These are phyloP conservation scores for Indri indri DNA, from an alignment of 2,113 vertebrate genomes.

Conservation along the genomic window DNA sequence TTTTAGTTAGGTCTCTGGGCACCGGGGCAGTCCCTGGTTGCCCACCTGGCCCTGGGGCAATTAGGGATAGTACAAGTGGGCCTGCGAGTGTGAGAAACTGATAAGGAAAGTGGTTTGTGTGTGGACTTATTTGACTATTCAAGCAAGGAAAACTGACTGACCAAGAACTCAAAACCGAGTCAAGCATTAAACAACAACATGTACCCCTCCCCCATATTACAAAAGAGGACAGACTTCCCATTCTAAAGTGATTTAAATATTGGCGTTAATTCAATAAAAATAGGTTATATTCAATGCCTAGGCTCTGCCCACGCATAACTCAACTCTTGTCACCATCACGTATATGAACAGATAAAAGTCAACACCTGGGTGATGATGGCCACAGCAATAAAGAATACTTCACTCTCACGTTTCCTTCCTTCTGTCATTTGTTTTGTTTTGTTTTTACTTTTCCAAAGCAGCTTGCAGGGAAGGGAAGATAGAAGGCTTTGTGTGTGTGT, in stretches of 20 bases:
- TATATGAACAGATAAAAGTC: neutral
- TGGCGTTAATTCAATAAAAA: neutral
- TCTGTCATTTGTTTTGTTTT: neutral
- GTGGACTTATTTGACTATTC: neutral
- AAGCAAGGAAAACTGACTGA: neutral
- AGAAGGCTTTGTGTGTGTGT: neutral
- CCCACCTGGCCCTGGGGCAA: neutral
- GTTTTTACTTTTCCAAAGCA: neutral
- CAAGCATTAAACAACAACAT: neutral
- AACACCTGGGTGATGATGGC: neutral
- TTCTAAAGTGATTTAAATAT: slow-evolving; percentile 3
- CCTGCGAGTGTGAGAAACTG: neutral
- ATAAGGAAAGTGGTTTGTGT: neutral
- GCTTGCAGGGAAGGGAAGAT: neutral
- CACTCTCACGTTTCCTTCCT: neutral
- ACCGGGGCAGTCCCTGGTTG: neutral
- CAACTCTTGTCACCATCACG: neutral
- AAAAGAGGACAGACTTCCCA: neutral
- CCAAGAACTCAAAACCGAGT: neutral
- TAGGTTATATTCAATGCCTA: neutral
- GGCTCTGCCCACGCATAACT: neutral
- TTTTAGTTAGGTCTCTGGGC: neutral
- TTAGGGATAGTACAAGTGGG: neutral
- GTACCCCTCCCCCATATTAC: neutral
- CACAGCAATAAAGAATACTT: neutral